Base-by-base conservation (phyloP, 1,140 invertebrate species). In the Trichonephila clavata region DNA sequence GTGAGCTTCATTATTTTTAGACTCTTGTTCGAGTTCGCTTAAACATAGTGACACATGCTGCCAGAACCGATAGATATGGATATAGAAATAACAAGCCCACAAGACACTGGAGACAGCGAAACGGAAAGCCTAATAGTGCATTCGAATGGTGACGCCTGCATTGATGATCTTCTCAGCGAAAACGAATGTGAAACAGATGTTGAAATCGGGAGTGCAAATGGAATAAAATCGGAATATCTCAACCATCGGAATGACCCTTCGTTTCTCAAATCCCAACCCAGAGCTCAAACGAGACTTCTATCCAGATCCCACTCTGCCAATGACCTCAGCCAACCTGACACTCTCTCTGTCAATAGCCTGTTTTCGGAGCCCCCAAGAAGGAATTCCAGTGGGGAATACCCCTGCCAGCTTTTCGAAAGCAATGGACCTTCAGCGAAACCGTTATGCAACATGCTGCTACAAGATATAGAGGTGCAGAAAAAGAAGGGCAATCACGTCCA, bases 351-450 rank as follows among this genome's bases (percentile, higher is more conserved):
- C 13, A 81, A 77, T n/a, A 65, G 61, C 7, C n/a, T 92, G 57
- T 20, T 1, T 24, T 61, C 57, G 4, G 92, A 93, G 2, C 92
- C 92, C 5, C 92, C 92, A 24, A 87, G 92, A 8, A 59, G 92
- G 32, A 93, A 93, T 65, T 93, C 92, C 13, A 93, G 92, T 50
- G 92, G 92, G 10, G 92, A 93, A 83, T 93, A 71, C n/a, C 91
- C 91, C 3, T 7, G 43, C 3, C 24, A 57, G 8, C 16, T 84
- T 8, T 61, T 60, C 27, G 80, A 87, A 0, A 61, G 20, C 13
- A 24, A 60, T 43, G 77, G 6, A 27, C 59, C 43, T 18, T 13
- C n/a, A 13, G 20, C 7, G 13, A 83, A 21, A 24, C 92, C 92
- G n/a, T 63, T 65, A 27, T 32, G 39, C 20, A 88, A 24, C 20